Conservation (phyloP, 2,888 invertebrate genomes). For the Agrilus mali region DNA sequence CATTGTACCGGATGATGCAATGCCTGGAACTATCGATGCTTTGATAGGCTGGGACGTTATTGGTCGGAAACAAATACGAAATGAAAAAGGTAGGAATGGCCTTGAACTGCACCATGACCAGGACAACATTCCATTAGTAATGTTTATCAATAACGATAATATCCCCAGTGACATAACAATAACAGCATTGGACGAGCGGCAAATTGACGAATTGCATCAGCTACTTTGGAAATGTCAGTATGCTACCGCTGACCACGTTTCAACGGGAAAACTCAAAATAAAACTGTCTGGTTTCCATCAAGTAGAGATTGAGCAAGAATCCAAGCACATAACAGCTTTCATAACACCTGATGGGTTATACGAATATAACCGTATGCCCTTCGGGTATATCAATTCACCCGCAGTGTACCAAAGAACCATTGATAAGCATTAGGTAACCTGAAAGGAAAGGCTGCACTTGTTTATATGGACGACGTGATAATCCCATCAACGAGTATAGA, state of each 20-base stretch:
- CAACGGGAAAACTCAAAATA: too few species aligned
- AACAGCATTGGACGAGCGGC: neutral
- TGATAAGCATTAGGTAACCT: constrained; percentile 11
- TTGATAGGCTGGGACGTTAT: neutral
- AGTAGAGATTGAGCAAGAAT: too few species aligned
- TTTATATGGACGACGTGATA: constrained; percentile 14
- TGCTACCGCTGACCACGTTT: too few species aligned
- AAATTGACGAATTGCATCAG: neutral
- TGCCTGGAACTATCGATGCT: neutral
- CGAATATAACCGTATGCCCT: too few species aligned
- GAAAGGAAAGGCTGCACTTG: constrained; percentile 11
- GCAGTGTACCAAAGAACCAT: too few species aligned
- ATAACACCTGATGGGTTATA: too few species aligned
- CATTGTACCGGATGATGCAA: neutral
- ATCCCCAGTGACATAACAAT: neutral
- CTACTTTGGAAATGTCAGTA: neutral
- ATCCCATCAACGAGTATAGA: constrained; percentile 9
- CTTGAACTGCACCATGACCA: neutral
- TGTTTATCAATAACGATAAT: neutral
- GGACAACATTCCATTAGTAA: neutral
- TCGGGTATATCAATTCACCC: too few species aligned
- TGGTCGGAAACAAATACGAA: neutral
- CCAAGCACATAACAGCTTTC: too few species aligned
- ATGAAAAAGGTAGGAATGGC: neutral
- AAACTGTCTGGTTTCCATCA: too few species aligned